These are phyloP conservation scores for Nycticryphes semicollaris DNA, from an alignment of 2,113 vertebrate species.

Conservation along the genomic window DNA sequence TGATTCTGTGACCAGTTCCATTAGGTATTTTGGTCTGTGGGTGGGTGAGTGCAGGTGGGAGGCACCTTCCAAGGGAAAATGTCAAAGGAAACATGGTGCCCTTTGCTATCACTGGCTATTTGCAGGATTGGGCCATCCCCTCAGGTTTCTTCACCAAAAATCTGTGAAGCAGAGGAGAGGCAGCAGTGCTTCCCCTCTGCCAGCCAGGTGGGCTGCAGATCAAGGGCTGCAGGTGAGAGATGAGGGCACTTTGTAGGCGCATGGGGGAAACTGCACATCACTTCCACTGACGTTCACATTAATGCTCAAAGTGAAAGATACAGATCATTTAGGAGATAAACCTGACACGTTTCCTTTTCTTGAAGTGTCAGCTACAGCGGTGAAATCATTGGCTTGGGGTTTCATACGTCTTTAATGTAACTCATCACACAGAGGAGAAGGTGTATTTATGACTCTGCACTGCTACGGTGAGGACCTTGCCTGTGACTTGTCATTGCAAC, in stretches of 20 bases:
- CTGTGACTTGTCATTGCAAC: not conserved
- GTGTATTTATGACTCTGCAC: not conserved
- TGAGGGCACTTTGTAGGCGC: fast-evolving
- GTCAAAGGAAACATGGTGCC: not conserved
- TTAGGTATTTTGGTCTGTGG: not conserved
- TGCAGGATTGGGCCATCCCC: not conserved
- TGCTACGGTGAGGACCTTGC: not conserved
- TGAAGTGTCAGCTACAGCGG: not conserved
- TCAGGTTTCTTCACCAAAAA: not conserved
- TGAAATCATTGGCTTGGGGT: not conserved
- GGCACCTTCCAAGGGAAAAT: not conserved
- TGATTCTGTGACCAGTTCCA: not conserved
- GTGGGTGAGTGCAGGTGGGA: fast-evolving
- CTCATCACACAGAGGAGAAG: not conserved
- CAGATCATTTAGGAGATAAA: not conserved
- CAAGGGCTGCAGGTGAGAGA: not conserved
- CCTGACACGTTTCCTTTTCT: not conserved
- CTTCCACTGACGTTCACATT: not conserved
- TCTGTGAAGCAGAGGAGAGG: not conserved
- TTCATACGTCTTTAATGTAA: not conserved
- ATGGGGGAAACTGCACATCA: not conserved
- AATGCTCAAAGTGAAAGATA: not conserved
- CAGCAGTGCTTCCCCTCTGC: not conserved
- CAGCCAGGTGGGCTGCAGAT: not conserved
- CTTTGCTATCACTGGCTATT: not conserved